A percentile compares a stretch with the other conserved stretches of the same genome.
Conservation (phyloP, 2,888 invertebrate species). For the Elgonia sp. region DNA sequence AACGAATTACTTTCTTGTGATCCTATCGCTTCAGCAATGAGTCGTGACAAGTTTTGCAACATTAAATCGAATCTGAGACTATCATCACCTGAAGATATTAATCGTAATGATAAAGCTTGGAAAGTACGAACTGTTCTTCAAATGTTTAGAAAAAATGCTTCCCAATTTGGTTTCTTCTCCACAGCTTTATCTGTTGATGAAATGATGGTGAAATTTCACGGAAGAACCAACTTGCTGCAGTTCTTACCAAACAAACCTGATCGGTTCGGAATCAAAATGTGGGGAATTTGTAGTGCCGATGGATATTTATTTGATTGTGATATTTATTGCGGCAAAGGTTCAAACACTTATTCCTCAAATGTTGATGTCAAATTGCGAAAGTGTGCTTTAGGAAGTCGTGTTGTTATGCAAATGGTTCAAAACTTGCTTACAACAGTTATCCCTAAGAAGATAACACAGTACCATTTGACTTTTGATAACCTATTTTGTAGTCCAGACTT, state of each 20-base stretch:
- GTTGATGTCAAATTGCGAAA: slow-evolving; percentile 2
- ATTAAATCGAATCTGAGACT: slow-evolving; percentile 68
- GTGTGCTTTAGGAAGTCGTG: background rate
- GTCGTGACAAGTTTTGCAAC: slow-evolving; percentile 57
- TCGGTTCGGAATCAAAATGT: slow-evolving; percentile 74
- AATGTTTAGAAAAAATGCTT: slow-evolving; percentile 67
- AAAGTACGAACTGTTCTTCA: slow-evolving; percentile 59
- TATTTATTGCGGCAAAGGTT: slow-evolving; percentile 73
- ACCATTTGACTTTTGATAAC: too few species aligned
- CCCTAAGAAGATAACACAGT: too few species aligned
- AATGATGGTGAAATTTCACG: slow-evolving; percentile 73
- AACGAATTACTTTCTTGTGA: slow-evolving; percentile 51
- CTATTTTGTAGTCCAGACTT: too few species aligned
- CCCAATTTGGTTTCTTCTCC: slow-evolving; percentile 59
- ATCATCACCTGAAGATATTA: slow-evolving; percentile 45
- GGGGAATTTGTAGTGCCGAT: slow-evolving; percentile 67
- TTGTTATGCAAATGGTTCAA: too few species aligned
- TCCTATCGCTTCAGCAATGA: slow-evolving; percentile 60
- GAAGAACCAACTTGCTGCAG: slow-evolving; percentile 67
- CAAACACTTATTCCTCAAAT: too few species aligned
- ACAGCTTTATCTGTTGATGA: slow-evolving; percentile 72
- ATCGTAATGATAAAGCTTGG: slow-evolving; percentile 67
- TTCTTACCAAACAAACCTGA: slow-evolving; percentile 73
- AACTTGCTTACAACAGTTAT: too few species aligned
- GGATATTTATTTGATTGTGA: slow-evolving; percentile 71